Conservation (phyloP, 2,888 invertebrate genomes). For the Timandra comae region DNA sequence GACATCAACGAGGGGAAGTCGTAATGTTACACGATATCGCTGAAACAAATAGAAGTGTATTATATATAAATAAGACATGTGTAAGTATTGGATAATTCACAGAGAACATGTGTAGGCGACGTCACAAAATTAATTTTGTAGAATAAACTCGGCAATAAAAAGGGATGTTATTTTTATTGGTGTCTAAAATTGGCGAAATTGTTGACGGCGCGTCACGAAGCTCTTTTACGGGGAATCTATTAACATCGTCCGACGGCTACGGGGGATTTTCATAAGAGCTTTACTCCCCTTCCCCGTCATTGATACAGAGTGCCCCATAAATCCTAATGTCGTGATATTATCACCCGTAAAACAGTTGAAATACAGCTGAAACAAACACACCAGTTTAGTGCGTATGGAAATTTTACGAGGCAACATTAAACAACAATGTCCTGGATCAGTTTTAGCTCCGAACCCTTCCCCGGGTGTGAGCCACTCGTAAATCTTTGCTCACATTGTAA, state of each 20-base stretch:
- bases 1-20: slow-evolving; percentile 1
- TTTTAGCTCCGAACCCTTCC: slow-evolving; percentile 3
- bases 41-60: too few species aligned
- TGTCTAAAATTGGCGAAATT: slow-evolving; percentile 19
- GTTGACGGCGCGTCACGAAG: slow-evolving; percentile 14
- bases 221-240: slow-evolving; percentile 22
- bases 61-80: too few species aligned
- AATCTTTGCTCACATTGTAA: too few species aligned
- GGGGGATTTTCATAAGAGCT: slow-evolving; percentile 35
- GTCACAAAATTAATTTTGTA: slow-evolving; percentile 9
- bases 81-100: slow-evolving; percentile 2
- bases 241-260: slow-evolving; percentile 24
- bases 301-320: slow-evolving; percentile 47
- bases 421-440: slow-evolving; percentile 14
- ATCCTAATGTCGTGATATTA: slow-evolving; percentile 39
- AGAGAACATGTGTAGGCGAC: neutral
- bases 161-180: slow-evolving; percentile 16
- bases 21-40: neutral
- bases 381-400: slow-evolving; percentile 23
- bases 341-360: slow-evolving; percentile 24
- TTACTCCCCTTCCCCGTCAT: slow-evolving; percentile 33
- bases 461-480: too few species aligned
- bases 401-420: slow-evolving; percentile 18
- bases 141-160: slow-evolving; percentile 13
- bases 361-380: slow-evolving; percentile 25